Percentiles rank a stretch among this genome's conserved stretches.
These are phyloP conservation scores for Muntiacus reevesi DNA, from an alignment of 2,113 vertebrate species.

Conservation along the genomic window DNA sequence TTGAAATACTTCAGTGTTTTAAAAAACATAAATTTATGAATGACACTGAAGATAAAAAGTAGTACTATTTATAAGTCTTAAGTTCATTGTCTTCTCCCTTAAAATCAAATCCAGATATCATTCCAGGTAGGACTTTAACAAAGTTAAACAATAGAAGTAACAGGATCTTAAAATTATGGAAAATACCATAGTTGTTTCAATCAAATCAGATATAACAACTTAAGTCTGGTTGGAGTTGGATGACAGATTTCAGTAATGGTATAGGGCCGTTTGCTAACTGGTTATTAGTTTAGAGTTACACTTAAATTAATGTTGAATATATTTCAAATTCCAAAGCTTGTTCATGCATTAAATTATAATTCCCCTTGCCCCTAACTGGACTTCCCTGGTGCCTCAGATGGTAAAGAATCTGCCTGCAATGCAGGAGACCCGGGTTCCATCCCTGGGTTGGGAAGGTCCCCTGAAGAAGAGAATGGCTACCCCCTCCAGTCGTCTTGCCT, in stretches of 20 bases:
- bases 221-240: not conserved
- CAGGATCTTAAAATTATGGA: slow-evolving; percentile 47
- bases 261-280: not conserved
- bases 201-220: slow-evolving; percentile 39
- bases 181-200: slow-evolving; percentile 45
- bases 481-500: not conserved
- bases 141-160: slow-evolving; percentile 45
- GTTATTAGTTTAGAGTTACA: not conserved
- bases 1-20: slow-evolving; percentile 56
- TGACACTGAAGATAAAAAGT: slow-evolving; percentile 63
- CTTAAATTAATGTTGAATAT: not conserved
- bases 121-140: slow-evolving; percentile 8
- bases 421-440: not conserved
- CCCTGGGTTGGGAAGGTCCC: not conserved
- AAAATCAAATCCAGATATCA: slow-evolving; percentile 63
- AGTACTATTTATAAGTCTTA: slow-evolving; percentile 55
- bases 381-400: not conserved
- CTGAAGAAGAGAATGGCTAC: not conserved
- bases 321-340: not conserved
- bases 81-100: not conserved
- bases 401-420: not conserved
- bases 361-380: not conserved
- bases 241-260: slow-evolving; percentile 16
- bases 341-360: not conserved
- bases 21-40: slow-evolving; percentile 55